Evolutionary conservation across 2,113 vertebrate genomes (phyloP).

Genomic region (Solea senegalensis): DNA sequence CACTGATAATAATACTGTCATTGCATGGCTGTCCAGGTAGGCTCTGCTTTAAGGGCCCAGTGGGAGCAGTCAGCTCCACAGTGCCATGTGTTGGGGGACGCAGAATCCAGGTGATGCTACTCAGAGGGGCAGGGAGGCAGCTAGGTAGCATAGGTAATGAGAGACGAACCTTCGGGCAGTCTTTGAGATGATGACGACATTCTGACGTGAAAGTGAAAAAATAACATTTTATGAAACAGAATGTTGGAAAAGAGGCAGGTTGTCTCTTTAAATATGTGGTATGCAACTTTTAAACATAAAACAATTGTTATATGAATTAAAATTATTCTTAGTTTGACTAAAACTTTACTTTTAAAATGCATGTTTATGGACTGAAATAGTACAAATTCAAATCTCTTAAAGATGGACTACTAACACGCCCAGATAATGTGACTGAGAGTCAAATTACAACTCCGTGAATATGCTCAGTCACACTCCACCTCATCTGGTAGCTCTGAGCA

Average conservation of each 20-base stretch:
- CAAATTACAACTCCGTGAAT: too few species aligned
- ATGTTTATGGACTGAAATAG: too few species aligned
- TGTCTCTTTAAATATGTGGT: too few species aligned
- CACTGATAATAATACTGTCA: conserved; percentile 79
- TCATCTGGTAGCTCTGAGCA: too few species aligned
- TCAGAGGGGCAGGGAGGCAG: conserved; percentile 79
- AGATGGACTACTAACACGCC: too few species aligned
- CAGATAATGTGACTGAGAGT: too few species aligned
- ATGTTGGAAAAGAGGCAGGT: not conserved
- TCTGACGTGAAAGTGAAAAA: conserved; percentile 34
- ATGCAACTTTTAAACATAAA: too few species aligned
- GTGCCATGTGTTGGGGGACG: conserved; percentile 71
- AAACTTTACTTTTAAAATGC: too few species aligned
- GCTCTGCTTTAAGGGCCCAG: conserved; percentile 79
- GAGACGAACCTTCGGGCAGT: conserved; percentile 77
- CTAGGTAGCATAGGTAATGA: conserved; percentile 72
- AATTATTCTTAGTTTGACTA: too few species aligned
- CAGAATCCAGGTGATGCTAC: conserved; percentile 85
- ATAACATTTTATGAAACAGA: not conserved
- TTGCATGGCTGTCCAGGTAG: conserved; percentile 81
- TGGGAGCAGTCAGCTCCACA: conserved; percentile 75
- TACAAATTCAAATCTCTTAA: too few species aligned
- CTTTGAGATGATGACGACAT: conserved; percentile 75
- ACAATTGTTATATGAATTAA: too few species aligned
- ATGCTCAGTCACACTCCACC: too few species aligned